These are phyloP conservation scores for Clitarchus hookeri DNA, from an alignment of 2,888 invertebrate species.

Conservation along the genomic window DNA sequence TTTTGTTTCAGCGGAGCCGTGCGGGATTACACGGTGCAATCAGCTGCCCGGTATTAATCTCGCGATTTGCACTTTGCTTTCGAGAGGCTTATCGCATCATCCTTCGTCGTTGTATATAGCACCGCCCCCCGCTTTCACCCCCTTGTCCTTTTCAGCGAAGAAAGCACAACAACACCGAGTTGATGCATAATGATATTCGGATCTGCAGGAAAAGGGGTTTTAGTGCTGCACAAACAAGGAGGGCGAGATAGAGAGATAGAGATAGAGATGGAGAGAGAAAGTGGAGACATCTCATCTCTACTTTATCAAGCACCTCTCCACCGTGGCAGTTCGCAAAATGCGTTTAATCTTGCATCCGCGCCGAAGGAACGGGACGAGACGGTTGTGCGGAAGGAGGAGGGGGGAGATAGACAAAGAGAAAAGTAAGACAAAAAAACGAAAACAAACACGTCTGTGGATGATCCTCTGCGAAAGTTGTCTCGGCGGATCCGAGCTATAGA, in stretches of 20 bases:
- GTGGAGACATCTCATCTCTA: background rate
- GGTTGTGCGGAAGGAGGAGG: background rate
- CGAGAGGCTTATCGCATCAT: background rate
- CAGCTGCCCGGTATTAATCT: background rate
- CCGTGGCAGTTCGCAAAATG: background rate
- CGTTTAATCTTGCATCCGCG: conserved; percentile 5
- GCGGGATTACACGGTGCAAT: background rate
- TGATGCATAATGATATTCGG: background rate
- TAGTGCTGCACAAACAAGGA: background rate
- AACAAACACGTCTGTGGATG: background rate
- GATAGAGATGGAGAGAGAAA: no score
- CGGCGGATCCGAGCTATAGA: background rate
- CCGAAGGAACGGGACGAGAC: background rate
- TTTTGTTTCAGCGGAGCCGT: background rate
- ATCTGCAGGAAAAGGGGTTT: background rate
- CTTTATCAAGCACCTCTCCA: background rate
- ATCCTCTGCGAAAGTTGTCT: background rate
- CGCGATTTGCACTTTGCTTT: background rate
- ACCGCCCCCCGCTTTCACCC: background rate
- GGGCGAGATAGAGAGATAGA: background rate
- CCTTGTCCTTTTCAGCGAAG: background rate
- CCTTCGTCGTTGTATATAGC: background rate
- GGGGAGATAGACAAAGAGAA: background rate
- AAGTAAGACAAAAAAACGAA: background rate
- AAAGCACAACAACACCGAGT: background rate